Evolutionary conservation across 1,140 invertebrate genomes (phyloP).

Genomic region (Brachionus rotundiformis): DNA sequence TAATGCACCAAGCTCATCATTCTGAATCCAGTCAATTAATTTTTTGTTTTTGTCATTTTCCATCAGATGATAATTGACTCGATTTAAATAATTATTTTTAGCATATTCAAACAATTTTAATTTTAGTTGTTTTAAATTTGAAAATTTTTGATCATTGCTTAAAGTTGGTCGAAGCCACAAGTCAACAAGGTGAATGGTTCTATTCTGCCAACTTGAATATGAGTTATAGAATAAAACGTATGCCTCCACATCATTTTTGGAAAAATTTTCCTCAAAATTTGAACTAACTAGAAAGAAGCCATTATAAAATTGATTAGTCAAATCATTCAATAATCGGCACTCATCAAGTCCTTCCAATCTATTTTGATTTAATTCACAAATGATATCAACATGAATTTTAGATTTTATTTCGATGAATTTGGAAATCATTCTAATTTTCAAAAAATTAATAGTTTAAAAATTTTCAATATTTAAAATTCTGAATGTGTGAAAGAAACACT

Average conservation of each 20-base stretch:
- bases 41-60: background rate
- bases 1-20: background rate
- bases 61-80: background rate
- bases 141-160: background rate
- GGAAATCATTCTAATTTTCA: background rate
- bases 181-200: background rate
- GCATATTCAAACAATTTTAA: background rate
- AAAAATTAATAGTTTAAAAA: too few relatives aligned
- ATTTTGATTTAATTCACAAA: background rate
- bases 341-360: background rate
- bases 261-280: background rate
- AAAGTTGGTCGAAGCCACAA: background rate
- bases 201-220: constrained; percentile 46
- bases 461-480: background rate
- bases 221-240: constrained; percentile 34
- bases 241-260: background rate
- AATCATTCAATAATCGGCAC: background rate
- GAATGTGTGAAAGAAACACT: constrained; percentile 2
- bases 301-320: background rate
- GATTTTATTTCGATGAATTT: background rate
- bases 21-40: constrained; percentile 9
- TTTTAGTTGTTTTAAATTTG: constrained; percentile 1
- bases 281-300: background rate
- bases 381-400: background rate
- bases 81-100: constrained; percentile 2